These are phyloP conservation scores for Ephialtes manifestator DNA, from an alignment of 2,888 invertebrate genomes.

Conservation along the genomic window DNA sequence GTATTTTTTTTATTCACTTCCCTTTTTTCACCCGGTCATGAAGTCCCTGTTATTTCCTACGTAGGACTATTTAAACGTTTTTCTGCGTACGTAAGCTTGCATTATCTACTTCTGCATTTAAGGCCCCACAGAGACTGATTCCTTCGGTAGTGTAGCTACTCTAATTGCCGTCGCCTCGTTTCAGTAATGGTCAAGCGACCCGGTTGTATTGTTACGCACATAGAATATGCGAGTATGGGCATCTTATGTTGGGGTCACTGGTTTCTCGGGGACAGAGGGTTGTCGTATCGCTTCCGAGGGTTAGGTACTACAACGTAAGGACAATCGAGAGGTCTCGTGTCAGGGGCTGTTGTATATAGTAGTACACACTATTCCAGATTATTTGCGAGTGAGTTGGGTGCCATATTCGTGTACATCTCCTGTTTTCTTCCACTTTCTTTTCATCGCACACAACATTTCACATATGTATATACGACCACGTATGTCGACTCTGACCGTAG, in stretches of 20 bases:
- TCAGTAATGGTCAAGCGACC: slow-evolving; percentile 71
- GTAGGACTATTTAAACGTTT: not conserved
- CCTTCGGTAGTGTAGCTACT: slow-evolving; percentile 60
- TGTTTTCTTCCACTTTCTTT: slow-evolving; percentile 60
- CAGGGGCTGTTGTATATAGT: slow-evolving; percentile 42
- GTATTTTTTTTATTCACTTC: not conserved
- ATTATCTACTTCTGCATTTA: not conserved
- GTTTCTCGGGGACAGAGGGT: slow-evolving; percentile 50
- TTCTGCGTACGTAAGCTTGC: not conserved
- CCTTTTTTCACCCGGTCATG: not conserved
- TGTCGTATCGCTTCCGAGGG: slow-evolving; percentile 59
- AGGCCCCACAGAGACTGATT: slow-evolving; percentile 68
- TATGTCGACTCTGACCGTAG: slow-evolving; percentile 42
- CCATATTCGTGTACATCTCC: slow-evolving; percentile 78
- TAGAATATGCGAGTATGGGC: slow-evolving; percentile 9
- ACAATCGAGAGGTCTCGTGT: slow-evolving; percentile 57
- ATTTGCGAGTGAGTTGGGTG: slow-evolving; percentile 84
- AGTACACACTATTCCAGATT: slow-evolving; percentile 69
- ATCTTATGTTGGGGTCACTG: slow-evolving; percentile 51
- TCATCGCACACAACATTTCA: slow-evolving; percentile 51
- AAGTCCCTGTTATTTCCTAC: not conserved
- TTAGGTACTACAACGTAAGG: slow-evolving; percentile 54
- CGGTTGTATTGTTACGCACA: slow-evolving; percentile 34
- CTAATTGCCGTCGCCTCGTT: slow-evolving; percentile 77
- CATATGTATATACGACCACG: slow-evolving; percentile 42